Evolutionary conservation across 2,113 vertebrate species (phyloP).

Genomic region (Hucho hucho): DNA sequence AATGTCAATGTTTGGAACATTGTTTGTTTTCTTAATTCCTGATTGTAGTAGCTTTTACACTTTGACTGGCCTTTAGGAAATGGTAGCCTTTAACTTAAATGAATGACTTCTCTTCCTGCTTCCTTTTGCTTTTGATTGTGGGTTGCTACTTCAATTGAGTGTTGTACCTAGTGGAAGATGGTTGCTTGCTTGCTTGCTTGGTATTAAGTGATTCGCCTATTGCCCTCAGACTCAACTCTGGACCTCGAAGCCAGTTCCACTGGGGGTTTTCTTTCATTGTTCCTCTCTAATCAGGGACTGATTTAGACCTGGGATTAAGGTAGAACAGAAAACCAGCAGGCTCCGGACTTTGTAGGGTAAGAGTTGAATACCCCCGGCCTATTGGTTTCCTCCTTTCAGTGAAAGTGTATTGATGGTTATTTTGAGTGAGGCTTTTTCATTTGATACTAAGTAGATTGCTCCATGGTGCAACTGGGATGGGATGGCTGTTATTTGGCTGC

Average conservation of each 20-base stretch:
- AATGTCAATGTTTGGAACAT: background rate
- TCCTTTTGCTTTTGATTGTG: background rate
- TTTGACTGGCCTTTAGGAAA: background rate
- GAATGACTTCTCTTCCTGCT: background rate
- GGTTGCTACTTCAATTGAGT: background rate
- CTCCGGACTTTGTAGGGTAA: no score
- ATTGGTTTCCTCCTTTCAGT: background rate
- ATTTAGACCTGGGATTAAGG: no score
- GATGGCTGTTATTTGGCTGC: background rate
- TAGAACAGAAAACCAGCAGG: no score
- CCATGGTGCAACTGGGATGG: slow-evolving; percentile 2
- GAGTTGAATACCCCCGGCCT: no score
- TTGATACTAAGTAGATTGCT: background rate
- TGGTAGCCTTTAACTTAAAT: background rate
- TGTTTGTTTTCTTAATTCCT: background rate
- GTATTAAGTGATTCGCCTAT: background rate
- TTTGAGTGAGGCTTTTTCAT: background rate
- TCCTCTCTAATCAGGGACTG: no score
- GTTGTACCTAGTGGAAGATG: background rate
- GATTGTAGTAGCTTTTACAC: background rate
- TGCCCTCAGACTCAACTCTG: no score
- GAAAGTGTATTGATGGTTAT: background rate
- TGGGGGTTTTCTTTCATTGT: no score
- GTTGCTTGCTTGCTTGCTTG: background rate
- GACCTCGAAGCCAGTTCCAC: no score